Evolutionary conservation across 2,888 invertebrate genomes (phyloP), one percentile per base, ranked within the genome.

Genomic region (Parapristionchus giblindavisi): DNA sequence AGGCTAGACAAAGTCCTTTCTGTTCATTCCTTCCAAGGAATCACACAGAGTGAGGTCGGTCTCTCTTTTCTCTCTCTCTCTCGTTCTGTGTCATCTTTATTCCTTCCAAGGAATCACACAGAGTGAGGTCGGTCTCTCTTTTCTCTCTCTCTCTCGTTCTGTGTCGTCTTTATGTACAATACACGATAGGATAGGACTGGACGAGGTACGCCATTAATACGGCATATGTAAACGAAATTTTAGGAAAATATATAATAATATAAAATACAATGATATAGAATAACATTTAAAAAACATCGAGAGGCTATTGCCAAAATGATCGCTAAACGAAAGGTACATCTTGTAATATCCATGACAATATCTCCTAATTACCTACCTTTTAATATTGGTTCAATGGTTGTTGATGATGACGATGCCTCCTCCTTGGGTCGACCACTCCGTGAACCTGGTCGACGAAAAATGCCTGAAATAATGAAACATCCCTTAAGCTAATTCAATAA

Each of bases 361-460:
- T n/a, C n/a, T n/a, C n/a, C n/a, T n/a, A n/a, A 63, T 17, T 36
- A n/a, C 34, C 17, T 3, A 70, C 52, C 54, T 54, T 52, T 70
- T 54, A 54, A 70, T 38, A 54, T 36, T 24, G 34, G 36, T 24
- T 54, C 54, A 36, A 36, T 17, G 36, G 32, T 34, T 27, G 68
- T 34, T 17, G 52, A 54, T 34, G 58, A 54, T 34, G 58, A 65
- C 8, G 75, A 70, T 27, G 77, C 77, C 38, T 80, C 78, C 6
- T 80, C 78, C 32, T 73, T 38, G 32, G 71, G 73, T 36, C 75
- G 77, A 24, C 80, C 78, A 52, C 74, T 24, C 34, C 77, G 72
- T 27, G 81, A 77, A 11, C 79, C 82, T 21, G 83, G 81, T 36
- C 81, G 74, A 4, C 83, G 79, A 60, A 83, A 82, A 17, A 83